Evolutionary conservation across 2,797 vertebrate species (phyloP).

Genomic region (Squalus acanthias): DNA sequence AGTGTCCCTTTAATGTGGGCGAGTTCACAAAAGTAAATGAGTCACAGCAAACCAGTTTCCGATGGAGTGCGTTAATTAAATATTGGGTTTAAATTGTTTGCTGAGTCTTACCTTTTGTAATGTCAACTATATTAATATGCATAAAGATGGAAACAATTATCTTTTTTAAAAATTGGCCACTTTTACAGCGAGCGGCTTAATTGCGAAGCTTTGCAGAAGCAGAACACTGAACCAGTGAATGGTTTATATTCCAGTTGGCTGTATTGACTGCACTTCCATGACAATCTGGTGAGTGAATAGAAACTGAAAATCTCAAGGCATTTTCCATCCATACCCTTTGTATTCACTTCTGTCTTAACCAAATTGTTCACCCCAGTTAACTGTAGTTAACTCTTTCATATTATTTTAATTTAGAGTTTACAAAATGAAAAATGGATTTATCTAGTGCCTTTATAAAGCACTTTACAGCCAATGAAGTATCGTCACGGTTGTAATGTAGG

Average conservation of each 20-base stretch:
- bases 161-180: background rate
- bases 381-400: background rate
- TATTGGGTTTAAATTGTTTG: background rate
- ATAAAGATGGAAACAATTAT: background rate
- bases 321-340: background rate
- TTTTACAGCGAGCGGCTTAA: background rate
- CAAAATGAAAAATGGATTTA: background rate
- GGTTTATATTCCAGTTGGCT: conserved; percentile 2
- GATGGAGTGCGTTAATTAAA: background rate
- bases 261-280: background rate
- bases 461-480: background rate
- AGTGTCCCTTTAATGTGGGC: background rate
- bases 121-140: background rate
- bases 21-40: background rate
- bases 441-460: background rate
- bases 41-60: background rate
- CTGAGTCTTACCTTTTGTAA: background rate
- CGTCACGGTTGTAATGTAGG: too few species aligned
- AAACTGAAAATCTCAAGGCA: background rate
- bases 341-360: background rate
- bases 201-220: background rate
- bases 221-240: background rate
- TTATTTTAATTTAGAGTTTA: background rate
- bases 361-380: background rate
- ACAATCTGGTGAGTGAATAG: background rate